These are phyloP conservation scores for Melanotaenia parkinsoni DNA, from an alignment of 2,797 vertebrate species.

Conservation along the genomic window DNA sequence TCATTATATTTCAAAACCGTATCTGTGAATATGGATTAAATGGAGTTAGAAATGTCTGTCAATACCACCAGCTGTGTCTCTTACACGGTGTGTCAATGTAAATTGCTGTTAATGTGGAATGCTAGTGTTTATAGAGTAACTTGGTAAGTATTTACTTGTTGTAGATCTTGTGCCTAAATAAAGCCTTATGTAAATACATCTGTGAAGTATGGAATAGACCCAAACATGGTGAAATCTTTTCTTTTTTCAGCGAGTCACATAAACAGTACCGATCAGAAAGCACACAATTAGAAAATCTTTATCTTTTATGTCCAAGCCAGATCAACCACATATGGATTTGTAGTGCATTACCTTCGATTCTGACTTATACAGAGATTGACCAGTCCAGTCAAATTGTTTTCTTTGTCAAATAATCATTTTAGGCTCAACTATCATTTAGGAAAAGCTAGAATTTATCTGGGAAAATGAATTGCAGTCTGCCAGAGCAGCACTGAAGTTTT, in stretches of 20 bases:
- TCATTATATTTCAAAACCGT: conserved; percentile 65
- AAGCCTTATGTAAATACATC: conserved; percentile 69
- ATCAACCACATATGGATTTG: not conserved
- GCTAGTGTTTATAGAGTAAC: conserved; percentile 66
- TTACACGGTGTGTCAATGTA: conserved; percentile 49
- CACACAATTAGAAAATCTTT: not conserved
- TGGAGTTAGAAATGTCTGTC: conserved; percentile 68
- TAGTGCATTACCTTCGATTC: conserved; percentile 7
- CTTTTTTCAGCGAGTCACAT: conserved; percentile 4
- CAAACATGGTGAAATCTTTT: conserved; percentile 26
- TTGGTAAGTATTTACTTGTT: conserved; percentile 71
- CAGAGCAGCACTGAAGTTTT: not conserved
- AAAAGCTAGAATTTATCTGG: not conserved
- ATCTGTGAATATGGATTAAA: conserved; percentile 65
- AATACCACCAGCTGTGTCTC: conserved; percentile 63
- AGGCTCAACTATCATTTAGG: not conserved
- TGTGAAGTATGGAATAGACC: conserved; percentile 53
- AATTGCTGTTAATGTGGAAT: conserved; percentile 66
- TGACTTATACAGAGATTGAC: not conserved
- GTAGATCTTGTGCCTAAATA: conserved; percentile 68
- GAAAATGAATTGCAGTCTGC: not conserved
- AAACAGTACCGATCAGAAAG: conserved; percentile 18
- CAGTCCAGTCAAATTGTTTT: conserved; percentile 12
- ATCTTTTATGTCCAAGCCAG: conserved; percentile 13
- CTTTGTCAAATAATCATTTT: not conserved